Evolutionary conservation across 2,113 vertebrate genomes (phyloP).

Genomic region (Coptodon rendalli): DNA sequence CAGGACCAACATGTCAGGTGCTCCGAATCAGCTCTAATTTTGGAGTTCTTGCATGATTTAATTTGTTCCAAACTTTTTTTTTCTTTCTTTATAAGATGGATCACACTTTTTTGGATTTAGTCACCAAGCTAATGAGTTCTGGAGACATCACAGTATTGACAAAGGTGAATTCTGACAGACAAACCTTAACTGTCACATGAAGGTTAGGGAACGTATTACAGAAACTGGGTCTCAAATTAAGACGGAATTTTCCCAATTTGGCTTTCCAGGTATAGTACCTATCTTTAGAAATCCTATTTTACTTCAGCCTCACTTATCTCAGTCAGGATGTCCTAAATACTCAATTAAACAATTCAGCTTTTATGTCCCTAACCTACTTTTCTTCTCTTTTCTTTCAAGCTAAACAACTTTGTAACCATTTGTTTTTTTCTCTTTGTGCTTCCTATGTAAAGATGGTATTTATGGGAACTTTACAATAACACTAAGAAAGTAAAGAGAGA

Average conservation of each 20-base stretch:
- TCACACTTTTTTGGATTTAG: neutral
- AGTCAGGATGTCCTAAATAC: neutral
- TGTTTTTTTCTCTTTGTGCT: neutral
- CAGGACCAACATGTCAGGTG: neutral
- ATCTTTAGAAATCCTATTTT: neutral
- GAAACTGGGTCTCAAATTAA: neutral
- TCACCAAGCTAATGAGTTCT: neutral
- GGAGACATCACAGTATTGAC: neutral
- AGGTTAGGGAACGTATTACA: neutral
- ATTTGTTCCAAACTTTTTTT: neutral
- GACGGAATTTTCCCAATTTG: neutral
- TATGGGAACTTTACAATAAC: neutral
- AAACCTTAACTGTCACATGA: neutral
- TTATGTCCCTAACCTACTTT: neutral
- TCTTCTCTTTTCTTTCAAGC: neutral
- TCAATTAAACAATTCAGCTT: neutral
- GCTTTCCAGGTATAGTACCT: neutral
- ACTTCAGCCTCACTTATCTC: neutral
- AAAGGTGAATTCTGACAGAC: neutral
- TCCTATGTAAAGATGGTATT: neutral
- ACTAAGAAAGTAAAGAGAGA: neutral
- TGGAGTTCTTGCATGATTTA: neutral
- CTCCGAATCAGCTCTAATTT: neutral
- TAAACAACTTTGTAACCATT: neutral
- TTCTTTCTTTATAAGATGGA: neutral